Evolutionary conservation across 2,113 vertebrate species (phyloP), one percentile per base, ranked within the genome.

Genomic region (Mesocricetus auratus): DNA sequence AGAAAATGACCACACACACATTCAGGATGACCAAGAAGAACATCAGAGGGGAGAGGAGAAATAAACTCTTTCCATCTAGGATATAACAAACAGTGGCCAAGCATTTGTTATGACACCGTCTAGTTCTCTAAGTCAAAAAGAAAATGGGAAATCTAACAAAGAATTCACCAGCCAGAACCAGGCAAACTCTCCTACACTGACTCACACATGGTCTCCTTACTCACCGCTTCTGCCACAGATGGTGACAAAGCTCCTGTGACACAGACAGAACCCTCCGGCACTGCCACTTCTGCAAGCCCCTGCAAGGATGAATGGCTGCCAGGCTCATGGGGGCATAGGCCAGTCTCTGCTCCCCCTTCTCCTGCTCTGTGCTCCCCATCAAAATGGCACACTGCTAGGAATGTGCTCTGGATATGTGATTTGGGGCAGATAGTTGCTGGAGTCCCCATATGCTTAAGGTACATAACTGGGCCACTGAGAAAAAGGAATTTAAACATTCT

Each of bases 391-490:
- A 47, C 74, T 74, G 83, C 89, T 91, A 95, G 91, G 85, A 94
- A 92, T 75, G 95, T 96, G 83, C 93, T 94, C 5, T 0, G 78
- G 91, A 68, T 87, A 77, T 92, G 91, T 42, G 95, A 97, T 97
- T 94, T 97, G 94, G 96, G 96, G 75, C 98, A 97, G 94, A 97
- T 95, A 97, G 94, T 96, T 95, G 95, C 95, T 97, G 96, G 97
- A 96, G 86, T 92, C 73, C 97, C 97, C 94, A 96, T 97, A 97
- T 96, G 97, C 81, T 97, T 95, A 97, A 97, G 97, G 95, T 94
- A 97, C 94, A 91, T 97, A 97, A 97, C 97, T 98, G 97, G 97
- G 98, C 96, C 98, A 98, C 96, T 73, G 98, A 97, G 96, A 97
- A 97, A 97, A 97, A 95, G 93, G 94, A 94, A 97, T 96, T 97